Conservation (phyloP, 2,113 vertebrate species). For the Furnarius figulus region DNA sequence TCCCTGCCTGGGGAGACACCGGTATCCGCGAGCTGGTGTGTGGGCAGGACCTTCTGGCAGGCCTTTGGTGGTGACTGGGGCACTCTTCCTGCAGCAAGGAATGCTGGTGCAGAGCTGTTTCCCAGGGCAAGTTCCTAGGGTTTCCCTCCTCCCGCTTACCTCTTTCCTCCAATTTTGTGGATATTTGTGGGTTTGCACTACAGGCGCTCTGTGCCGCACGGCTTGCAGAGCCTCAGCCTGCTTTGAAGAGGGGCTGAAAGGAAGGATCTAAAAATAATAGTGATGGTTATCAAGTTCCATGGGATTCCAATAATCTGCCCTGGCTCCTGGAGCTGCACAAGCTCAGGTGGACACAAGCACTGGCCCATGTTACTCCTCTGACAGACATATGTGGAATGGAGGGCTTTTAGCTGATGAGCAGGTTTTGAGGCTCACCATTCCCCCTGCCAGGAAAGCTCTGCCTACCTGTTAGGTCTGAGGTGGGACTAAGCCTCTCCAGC, state of each 20-base stretch:
- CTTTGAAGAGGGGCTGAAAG: neutral
- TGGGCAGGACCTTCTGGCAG: neutral
- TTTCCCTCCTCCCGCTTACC: slow-evolving; percentile 27
- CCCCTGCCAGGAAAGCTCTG: neutral
- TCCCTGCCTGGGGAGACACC: rapidly evolving
- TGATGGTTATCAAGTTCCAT: neutral
- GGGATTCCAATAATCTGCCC: neutral
- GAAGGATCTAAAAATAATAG: neutral
- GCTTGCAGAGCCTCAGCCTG: neutral
- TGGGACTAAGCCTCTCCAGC: neutral
- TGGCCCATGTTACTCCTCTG: neutral
- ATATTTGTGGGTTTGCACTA: neutral
- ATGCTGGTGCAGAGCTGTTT: neutral
- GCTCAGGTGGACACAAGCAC: neutral
- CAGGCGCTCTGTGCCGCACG: neutral
- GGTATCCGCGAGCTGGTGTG: neutral
- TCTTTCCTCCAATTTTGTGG: slow-evolving; percentile 33
- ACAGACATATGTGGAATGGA: neutral
- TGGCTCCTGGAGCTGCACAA: neutral
- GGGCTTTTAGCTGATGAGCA: neutral
- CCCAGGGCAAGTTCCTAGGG: slow-evolving; percentile 5
- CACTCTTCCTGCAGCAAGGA: neutral
- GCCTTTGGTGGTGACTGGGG: neutral
- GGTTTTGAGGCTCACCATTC: rapidly evolving
- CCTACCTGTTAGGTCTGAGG: neutral